Evolutionary conservation across 1,140 invertebrate species (phyloP).

Genomic region (Drosophila ficusphila): DNA sequence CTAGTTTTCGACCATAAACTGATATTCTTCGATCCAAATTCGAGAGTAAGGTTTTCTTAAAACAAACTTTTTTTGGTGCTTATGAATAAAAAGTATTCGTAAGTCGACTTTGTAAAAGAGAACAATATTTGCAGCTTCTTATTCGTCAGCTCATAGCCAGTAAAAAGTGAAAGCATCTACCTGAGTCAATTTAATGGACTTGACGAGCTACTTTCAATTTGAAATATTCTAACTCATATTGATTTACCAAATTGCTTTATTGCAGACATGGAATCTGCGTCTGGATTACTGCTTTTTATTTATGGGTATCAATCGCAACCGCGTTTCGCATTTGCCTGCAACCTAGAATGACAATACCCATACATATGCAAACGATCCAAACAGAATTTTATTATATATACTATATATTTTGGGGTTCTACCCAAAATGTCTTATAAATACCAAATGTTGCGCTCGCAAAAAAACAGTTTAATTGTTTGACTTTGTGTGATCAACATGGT

Average conservation of each 20-base stretch:
- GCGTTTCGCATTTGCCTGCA: slow-evolving; percentile 16
- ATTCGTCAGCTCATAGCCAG: slow-evolving; percentile 1
- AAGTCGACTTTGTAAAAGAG: neutral
- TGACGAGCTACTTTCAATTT: slow-evolving; percentile 33
- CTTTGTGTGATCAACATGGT: slow-evolving; percentile 65
- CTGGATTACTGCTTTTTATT: slow-evolving; percentile 15
- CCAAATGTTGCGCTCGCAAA: slow-evolving; percentile 24
- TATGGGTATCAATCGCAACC: slow-evolving; percentile 9
- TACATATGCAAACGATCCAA: slow-evolving; percentile 18
- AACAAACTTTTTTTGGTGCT: too few species aligned
- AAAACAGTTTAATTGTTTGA: slow-evolving; percentile 40
- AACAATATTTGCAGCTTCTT: neutral
- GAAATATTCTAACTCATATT: slow-evolving; percentile 34
- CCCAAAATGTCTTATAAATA: slow-evolving; percentile 57
- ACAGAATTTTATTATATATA: slow-evolving; percentile 18
- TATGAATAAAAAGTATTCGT: neutral
- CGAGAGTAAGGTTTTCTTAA: too few species aligned
- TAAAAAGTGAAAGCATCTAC: slow-evolving; percentile 41
- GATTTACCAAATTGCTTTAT: slow-evolving; percentile 36
- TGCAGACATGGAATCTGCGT: slow-evolving; percentile 18
- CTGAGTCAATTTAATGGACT: slow-evolving; percentile 39
- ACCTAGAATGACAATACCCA: slow-evolving; percentile 9
- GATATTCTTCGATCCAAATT: too few species aligned
- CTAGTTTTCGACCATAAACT: too few species aligned
- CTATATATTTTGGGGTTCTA: slow-evolving; percentile 10